A percentile compares a stretch with the other conserved stretches of the same genome.
Conservation (phyloP, 1,140 invertebrate species). For the Zaprionus lachaisei region DNA sequence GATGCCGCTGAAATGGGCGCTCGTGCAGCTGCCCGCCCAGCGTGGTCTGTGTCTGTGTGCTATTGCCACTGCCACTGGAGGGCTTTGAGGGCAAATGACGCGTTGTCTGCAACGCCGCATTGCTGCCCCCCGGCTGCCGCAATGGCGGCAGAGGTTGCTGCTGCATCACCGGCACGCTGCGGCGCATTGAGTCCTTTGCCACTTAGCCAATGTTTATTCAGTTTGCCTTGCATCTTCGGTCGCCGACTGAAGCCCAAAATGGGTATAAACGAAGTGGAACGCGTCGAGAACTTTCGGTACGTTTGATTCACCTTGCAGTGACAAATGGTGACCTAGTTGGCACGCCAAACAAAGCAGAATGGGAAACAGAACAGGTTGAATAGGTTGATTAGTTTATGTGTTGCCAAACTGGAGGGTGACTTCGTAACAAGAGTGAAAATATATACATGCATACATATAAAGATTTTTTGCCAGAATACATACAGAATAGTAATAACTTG, state of each 20-base stretch:
- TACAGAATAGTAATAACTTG: too few relatives aligned
- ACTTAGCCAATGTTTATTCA: conserved; percentile 84
- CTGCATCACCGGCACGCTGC: conserved; percentile 16
- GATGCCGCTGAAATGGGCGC: conserved; percentile 84
- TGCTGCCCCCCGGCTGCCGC: conserved; percentile 24
- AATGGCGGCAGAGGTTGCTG: conserved; percentile 15
- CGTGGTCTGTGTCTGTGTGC: conserved; percentile 68
- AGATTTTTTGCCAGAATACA: too few relatives aligned
- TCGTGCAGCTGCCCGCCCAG: conserved; percentile 77
- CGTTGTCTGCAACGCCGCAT: conserved; percentile 54
- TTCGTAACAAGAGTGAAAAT: background rate
- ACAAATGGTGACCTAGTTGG: conserved; percentile 85
- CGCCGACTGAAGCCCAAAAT: conserved; percentile 81
- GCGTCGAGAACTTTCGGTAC: conserved; percentile 86
- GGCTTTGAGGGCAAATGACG: conserved; percentile 63
- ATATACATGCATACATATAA: background rate
- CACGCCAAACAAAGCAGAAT: conserved; percentile 2
- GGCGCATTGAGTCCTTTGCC: conserved; percentile 80
- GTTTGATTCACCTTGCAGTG: conserved; percentile 90
- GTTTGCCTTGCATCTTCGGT: conserved; percentile 74
- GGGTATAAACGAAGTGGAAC: conserved; percentile 82
- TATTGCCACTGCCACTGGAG: conserved; percentile 47
- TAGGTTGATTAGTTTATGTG: conserved; percentile 15
- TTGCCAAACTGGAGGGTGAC: background rate
- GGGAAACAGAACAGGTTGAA: conserved; percentile 3